Base-by-base conservation (phyloP, 2,888 invertebrate species). In the Nemotelus nigrinus region DNA sequence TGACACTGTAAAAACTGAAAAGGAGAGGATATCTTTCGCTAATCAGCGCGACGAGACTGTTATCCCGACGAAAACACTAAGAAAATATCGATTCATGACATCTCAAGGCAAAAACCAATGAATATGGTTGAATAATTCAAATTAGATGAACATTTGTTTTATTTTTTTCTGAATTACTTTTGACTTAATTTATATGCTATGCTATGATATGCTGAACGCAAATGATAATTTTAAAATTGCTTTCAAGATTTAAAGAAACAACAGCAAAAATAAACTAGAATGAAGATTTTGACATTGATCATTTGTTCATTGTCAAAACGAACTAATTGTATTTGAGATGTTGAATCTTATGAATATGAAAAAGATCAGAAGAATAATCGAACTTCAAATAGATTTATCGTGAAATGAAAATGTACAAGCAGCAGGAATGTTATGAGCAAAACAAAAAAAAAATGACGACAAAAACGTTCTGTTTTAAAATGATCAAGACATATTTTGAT, bases 401-500 rank as follows among this genome's bases (percentile, higher is more conserved):
- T 25, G 25, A 25, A 25, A 65, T 8, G 65, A 47, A 65, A 65
- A 65, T 65, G 65, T 65, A 45, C 47, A 65, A 25, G 65, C 65
- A 47, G 65, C 65, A 43, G 57, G 71, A 71, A 71, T 71, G 71
- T 55, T 71, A 55, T 55, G 25, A 57, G 1, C 25, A 25, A 25
- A 25, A 25, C 25, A 25, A 25, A 25, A 25, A 25, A 25, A 25
- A 43, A 55, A 65, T 65, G 53, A 25, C 25, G 63, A 4, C 3
- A 41, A 43, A 55, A 4, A 71, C 71, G 45, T 71, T 71, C 57
- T 63, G 60, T 74, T 74, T 74, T 45, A 74, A 74, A 74, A 63
- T 60, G 60, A 74, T 74, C 74, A 74, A 74, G 63, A 74, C 74
- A 74, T 74, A 74, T 74, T 74, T 74, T 74, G 74, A 74, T 74